These are phyloP conservation scores for Petrocephalus microphthalmus DNA, from an alignment of 2,113 vertebrate species.

Conservation along the genomic window DNA sequence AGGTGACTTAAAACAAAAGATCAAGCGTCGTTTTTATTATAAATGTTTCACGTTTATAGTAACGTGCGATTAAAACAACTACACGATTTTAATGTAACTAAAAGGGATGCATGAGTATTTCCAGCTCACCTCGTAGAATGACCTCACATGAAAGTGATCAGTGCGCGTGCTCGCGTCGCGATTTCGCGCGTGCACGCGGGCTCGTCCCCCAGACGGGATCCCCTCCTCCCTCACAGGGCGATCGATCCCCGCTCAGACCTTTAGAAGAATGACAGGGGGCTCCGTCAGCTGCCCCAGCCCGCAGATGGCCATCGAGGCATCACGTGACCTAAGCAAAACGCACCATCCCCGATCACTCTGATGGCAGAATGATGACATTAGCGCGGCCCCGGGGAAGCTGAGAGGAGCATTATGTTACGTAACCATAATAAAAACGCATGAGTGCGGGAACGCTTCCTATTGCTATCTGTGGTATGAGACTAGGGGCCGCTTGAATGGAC, in stretches of 20 bases:
- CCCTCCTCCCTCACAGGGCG: background rate
- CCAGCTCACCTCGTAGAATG: background rate
- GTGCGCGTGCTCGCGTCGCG: background rate
- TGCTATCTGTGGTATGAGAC: background rate
- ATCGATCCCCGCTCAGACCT: background rate
- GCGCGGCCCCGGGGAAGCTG: background rate
- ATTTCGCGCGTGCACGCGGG: background rate
- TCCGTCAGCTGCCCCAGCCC: background rate
- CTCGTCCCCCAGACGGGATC: background rate
- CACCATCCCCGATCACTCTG: background rate
- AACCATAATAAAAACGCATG: background rate
- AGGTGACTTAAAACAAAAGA: background rate
- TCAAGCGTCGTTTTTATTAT: background rate
- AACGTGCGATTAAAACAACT: background rate
- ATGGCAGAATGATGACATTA: background rate
- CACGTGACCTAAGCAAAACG: background rate
- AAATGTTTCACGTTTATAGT: background rate
- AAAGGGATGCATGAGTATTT: background rate
- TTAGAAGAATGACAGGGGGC: background rate
- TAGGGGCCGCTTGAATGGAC: background rate
- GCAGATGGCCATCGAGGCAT: background rate
- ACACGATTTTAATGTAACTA: background rate
- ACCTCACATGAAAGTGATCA: background rate
- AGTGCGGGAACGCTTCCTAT: background rate
- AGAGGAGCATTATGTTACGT: constrained; percentile 4